Evolutionary conservation across 2,797 vertebrate genomes (phyloP).

Genomic region (Ambastaia sidthimunki): DNA sequence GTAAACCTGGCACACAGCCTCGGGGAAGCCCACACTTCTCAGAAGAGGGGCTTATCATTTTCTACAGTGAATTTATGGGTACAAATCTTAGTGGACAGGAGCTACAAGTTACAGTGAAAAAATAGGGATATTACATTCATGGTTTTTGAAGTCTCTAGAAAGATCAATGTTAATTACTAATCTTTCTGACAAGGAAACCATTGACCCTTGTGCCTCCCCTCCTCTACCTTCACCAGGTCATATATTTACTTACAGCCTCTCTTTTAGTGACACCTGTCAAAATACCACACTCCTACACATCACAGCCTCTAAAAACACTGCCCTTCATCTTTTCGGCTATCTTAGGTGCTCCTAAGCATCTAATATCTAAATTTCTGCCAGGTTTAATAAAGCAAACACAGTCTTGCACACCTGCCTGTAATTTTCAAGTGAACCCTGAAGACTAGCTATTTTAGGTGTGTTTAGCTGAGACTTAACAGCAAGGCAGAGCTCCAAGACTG

Average conservation of each 20-base stretch:
- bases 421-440: conserved; percentile 16
- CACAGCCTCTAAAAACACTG: conserved; percentile 5
- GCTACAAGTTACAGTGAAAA: neutral
- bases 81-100: conserved; percentile 20
- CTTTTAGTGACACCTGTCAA: conserved; percentile 35
- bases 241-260: conserved; percentile 13
- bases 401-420: neutral
- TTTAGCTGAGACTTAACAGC: neutral
- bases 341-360: neutral
- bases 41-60: conserved; percentile 5
- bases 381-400: neutral
- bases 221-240: neutral
- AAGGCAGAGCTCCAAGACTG: neutral
- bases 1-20: conserved; percentile 37
- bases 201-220: neutral
- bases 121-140: neutral
- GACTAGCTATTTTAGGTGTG: neutral
- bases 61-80: conserved; percentile 16
- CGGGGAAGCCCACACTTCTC: conserved; percentile 24
- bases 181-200: neutral
- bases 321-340: neutral
- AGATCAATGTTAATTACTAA: neutral
- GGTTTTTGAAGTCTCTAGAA: neutral
- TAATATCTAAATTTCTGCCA: neutral
- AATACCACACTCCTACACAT: conserved; percentile 17